Base-by-base conservation (phyloP, 2,888 invertebrate species). In the Macrophya alboannulata region DNA sequence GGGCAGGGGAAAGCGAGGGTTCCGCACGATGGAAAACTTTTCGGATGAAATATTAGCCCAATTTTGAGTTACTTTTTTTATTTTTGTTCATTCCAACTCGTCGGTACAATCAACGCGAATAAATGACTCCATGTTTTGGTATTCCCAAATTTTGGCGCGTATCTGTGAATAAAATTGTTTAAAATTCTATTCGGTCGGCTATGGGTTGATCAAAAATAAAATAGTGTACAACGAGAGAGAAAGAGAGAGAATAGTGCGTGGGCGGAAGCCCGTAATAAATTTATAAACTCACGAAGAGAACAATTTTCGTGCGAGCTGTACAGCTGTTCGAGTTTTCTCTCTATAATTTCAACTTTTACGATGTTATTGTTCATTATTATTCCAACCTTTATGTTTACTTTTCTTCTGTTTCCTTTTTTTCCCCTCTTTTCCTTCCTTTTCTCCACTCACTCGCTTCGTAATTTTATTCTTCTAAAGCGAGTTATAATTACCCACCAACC, bases 301-400 rank as follows among this genome's bases (percentile, higher is more conserved):
- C 21, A 45, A 43, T 74, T 74, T 74, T 74, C 21, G 74, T 74
- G 48, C 45, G 45, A 74, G 25, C 10, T 45, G 25, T 43, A 74
- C 74, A 43, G 43, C 43, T 43, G 74, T 45, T 74, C 6, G 45
- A 45, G 21, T 74, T 74, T 74, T 43, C 74, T 74, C 21, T 15
- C 31, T 45, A 43, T 45, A 43, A 74, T 45, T 74, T 74, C 74
- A 43, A 74, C 74, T 74, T 74, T 45, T 31, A 74, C 45, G 25
- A 74, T 74, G 43, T 43, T 74, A 74, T 74, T 45, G 74, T 74
- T 74, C 74, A 25, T 74, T 45, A 48, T 74, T 74, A 74, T 74
- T 74, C 45, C 74, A 74, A 74, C 74, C 25, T 74, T 74, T 74
- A 55, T 55, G 21, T 74, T 74, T 45, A 43, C 74, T 15, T 74